A percentile compares a stretch with the other conserved stretches of the same genome.
phyloP scores from a whole-genome alignment of 2,888 invertebrate species.

The Chalcis sispes region DNA sequence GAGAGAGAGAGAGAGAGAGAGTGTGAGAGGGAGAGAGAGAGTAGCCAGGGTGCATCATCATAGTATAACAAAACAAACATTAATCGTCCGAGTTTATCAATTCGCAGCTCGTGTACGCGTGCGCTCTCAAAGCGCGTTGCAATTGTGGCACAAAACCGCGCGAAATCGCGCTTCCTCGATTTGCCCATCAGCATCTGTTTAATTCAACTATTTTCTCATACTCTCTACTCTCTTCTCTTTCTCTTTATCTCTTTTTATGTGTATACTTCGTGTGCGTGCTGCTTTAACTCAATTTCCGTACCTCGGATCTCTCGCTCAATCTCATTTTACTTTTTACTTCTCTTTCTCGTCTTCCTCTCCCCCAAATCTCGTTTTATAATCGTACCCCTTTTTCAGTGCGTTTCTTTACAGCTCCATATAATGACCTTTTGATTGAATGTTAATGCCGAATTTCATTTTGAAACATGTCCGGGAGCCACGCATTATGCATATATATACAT shows the following conservation, averaged over 20 bases:
- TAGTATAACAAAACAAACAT: slow-evolving; percentile 36
- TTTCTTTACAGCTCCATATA: background rate
- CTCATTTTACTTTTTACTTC: background rate
- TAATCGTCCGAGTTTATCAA: slow-evolving; percentile 37
- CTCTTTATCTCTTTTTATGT: no score
- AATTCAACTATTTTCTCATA: no score
- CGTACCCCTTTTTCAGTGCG: background rate
- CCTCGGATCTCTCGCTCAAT: background rate
- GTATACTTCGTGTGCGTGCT: background rate
- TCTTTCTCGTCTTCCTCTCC: background rate
- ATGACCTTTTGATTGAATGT: slow-evolving; percentile 22
- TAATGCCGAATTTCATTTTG: slow-evolving; percentile 30
- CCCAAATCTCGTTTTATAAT: no score
- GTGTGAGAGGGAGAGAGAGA: no score
- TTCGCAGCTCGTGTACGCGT: slow-evolving; percentile 14
- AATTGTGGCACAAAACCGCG: background rate
- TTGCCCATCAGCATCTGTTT: background rate
- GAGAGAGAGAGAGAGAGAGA: no score
- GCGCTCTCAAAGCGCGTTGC: no score
- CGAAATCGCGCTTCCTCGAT: slow-evolving; percentile 17
- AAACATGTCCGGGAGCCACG: background rate
- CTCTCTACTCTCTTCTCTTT: no score
- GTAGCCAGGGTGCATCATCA: no score
- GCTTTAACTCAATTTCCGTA: slow-evolving; percentile 34
- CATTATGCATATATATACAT: slow-evolving; percentile 10